A percentile compares a stretch with the other conserved stretches of the same genome.
phyloP scores from a whole-genome alignment of 2,113 vertebrate genomes.

The Plecotus auritus region DNA sequence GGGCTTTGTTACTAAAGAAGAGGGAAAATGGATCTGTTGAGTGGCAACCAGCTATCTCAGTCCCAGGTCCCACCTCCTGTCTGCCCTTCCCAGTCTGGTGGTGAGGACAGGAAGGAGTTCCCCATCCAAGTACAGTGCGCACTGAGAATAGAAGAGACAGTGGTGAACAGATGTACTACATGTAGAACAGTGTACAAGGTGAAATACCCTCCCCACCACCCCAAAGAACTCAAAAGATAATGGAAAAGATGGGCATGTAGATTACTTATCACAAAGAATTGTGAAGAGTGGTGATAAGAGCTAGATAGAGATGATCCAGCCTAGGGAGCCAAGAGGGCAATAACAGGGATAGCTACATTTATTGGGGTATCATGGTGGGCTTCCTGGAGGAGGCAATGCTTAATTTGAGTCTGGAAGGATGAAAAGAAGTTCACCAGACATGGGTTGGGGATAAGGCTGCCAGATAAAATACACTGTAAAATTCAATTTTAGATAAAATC shows the following conservation, averaged over 20 bases:
- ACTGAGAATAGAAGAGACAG: not conserved
- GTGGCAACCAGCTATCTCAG: not conserved
- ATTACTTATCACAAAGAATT: not conserved
- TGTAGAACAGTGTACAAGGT: not conserved
- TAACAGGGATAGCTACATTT: not conserved
- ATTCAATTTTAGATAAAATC: not conserved
- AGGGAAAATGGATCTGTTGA: not conserved
- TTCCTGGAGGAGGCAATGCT: not conserved
- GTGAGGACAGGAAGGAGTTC: not conserved
- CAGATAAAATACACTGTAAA: not conserved
- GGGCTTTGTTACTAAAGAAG: not conserved
- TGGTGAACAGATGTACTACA: not conserved
- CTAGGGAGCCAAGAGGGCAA: fast-evolving
- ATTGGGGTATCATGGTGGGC: not conserved
- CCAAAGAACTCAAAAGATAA: not conserved
- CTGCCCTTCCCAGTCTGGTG: not conserved
- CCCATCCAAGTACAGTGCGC: not conserved
- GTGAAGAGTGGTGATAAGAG: not conserved
- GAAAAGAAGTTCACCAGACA: not conserved
- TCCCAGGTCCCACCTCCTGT: not conserved
- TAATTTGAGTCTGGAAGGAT: not conserved
- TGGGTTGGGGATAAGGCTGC: not conserved
- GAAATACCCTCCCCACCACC: not conserved
- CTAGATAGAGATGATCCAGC: not conserved
- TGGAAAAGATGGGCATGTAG: not conserved